Base-by-base conservation (phyloP, 2,113 vertebrate genomes). In the Lanius ludovicianus region DNA sequence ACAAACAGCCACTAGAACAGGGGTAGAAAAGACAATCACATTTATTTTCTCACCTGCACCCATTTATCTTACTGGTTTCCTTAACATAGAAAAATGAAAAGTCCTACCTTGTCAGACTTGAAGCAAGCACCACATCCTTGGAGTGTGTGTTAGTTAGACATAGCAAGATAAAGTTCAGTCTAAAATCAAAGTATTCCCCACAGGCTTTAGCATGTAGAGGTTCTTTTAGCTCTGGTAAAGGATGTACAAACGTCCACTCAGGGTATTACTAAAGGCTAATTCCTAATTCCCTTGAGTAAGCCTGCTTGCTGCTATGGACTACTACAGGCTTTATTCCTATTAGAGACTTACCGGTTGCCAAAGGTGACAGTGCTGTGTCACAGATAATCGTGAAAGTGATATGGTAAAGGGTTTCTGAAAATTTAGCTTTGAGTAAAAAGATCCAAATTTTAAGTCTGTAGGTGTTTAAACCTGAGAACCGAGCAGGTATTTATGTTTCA, bases 271-370 rank as follows among this genome's bases (percentile, higher is more conserved):
- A 86, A 93, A 96, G 86, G 76, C 89, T 97, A 97, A 97, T 97
- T 96, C 97, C 82, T 97, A 97, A 98, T 96, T 96, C 96, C 92
- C 47, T 95, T 4, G 7, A 87, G 88, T 98, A 97, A 98, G 97
- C 96, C 93, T 96, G 68, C 87, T 91, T 93, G 97, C 95, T 90
- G 92, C 95, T 63, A 94, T 88, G 91, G 93, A 88, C 96, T 96
- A 90, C 96, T 94, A 80, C 84, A 78, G 49, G 77, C 90, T 96
- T 96, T 94, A 95, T 77, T 96, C 80, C 77, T 94, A 65, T 91
- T 94, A 96, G 89, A 94, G 95, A 97, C 76, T 93, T 93, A 87
- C 4, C 11, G 84, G 87, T 92, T 96, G 94, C 85, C 89, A 90
- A 90, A 95, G 94, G 91, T 93, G 79, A 95, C 92, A 86, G 93